Evolutionary conservation across 2,888 invertebrate genomes (phyloP), one percentile per base, ranked within the genome.

Genomic region (Tricholauxania praeusta): DNA sequence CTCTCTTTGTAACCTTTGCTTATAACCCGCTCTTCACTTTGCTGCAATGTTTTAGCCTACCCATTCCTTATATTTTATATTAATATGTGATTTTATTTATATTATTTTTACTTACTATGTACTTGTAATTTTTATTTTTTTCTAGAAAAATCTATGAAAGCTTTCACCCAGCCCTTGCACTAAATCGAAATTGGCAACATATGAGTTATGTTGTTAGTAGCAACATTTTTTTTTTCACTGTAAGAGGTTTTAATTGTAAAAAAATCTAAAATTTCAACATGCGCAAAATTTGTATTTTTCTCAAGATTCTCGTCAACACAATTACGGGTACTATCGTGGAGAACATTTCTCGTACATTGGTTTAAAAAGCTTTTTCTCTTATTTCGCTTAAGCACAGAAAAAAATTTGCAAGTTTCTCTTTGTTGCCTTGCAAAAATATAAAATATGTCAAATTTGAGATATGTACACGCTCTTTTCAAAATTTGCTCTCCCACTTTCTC

Each of bases 161-260:
- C 84, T 84, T 84, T 84, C 80, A 80, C 77, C 73, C 76, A 78
- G 77, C 72, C 74, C 75, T 77, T 77, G 78, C 75, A 73, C 78
- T 74, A 81, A 75, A 74, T 75, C 64, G 73, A 15, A 22, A 69
- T 48, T 53, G 19, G 57, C 10, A 22, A 48, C 14, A 57, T 59
- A 32, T 48, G 59, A 39, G 28, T 49, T 39, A 17, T 15, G 14
- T 12, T 39, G 53, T 53, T 39, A 12, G 55, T 14, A 28, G 28
- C 3, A 28, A 28, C 28, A n/a, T 19, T 22, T 12, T 60, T 60
- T 32, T 60, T 22, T 12, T 60, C 10, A 5, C 28, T 39, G 10
- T 60, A 28, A 12, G 1, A 39, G 28, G 15, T 28, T 28, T 28
- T 3, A 28, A 28, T 28, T 28, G 2, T 4, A 15, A 19, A 52